Conservation (phyloP, 2,113 vertebrate genomes). For the Orientallactaga bullata region DNA sequence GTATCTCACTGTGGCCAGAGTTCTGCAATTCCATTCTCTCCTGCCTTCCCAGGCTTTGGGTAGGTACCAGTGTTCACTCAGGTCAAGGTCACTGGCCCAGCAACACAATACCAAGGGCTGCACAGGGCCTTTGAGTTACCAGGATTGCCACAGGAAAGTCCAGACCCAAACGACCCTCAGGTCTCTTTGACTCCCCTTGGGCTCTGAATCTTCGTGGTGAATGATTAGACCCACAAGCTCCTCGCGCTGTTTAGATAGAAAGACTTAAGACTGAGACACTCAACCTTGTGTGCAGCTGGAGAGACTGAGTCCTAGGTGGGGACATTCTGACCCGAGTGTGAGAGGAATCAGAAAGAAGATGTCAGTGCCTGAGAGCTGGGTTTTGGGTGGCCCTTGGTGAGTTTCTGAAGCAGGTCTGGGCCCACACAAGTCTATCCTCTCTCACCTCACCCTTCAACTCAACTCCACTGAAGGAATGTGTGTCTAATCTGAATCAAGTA, state of each 20-base stretch:
- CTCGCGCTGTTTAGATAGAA: background rate
- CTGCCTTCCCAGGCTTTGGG: background rate
- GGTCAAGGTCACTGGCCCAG: background rate
- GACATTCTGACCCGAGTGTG: background rate
- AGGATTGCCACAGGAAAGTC: background rate
- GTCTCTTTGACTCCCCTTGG: background rate
- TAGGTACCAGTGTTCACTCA: background rate
- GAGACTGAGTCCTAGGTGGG: background rate
- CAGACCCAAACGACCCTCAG: background rate
- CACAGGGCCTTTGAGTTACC: background rate
- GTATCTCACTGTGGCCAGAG: background rate
- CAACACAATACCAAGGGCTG: background rate
- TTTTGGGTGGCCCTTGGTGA: background rate
- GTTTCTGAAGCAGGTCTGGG: conserved; percentile 10
- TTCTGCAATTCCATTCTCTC: background rate
- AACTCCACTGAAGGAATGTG: background rate
- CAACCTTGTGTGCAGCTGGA: background rate
- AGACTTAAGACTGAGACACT: background rate
- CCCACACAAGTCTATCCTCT: background rate
- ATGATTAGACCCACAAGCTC: background rate
- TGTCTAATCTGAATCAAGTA: background rate
- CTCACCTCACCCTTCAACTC: background rate
- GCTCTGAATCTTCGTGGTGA: background rate
- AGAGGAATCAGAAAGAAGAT: background rate
- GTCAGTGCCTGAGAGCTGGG: background rate